These are phyloP conservation scores for Melanchra persicariae DNA, from an alignment of 2,888 invertebrate genomes.

Conservation along the genomic window DNA sequence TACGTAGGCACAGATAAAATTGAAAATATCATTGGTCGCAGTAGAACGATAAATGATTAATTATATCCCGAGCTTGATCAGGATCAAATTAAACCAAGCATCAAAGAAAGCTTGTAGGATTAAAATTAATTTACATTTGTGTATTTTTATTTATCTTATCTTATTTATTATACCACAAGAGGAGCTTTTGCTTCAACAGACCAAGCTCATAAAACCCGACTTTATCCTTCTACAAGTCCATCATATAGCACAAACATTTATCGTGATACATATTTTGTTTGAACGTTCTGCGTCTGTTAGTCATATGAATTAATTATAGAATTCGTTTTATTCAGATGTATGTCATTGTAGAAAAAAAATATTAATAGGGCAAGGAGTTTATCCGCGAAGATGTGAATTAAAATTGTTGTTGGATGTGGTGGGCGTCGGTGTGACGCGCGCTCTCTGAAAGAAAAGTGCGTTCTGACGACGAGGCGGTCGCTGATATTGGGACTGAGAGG, in stretches of 20 bases:
- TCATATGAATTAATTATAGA: conserved; percentile 63
- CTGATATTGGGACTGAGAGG: conserved; percentile 63
- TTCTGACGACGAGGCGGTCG: conserved; percentile 53
- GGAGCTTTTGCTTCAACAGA: conserved; percentile 3
- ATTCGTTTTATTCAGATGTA: conserved; percentile 64
- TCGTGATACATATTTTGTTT: conserved; percentile 50
- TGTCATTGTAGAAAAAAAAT: conserved; percentile 68
- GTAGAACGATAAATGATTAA: neutral
- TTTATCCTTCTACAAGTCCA: conserved; percentile 32
- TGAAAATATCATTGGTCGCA: neutral
- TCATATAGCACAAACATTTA: conserved; percentile 33
- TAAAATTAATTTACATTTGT: neutral
- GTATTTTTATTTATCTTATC: conserved; percentile 7
- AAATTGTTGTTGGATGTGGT: conserved; percentile 73
- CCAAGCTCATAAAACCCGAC: conserved; percentile 25
- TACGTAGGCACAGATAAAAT: neutral
- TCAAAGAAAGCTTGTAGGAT: neutral
- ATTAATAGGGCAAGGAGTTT: conserved; percentile 77
- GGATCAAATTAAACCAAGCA: conserved; percentile 1
- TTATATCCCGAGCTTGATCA: neutral
- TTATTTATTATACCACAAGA: conserved; percentile 1
- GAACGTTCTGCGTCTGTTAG: conserved; percentile 41
- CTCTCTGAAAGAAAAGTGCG: conserved; percentile 59
- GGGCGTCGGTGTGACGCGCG: conserved; percentile 68
- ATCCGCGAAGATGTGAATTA: conserved; percentile 77